These are phyloP conservation scores for Mesodorylaimus sp. DNA, from an alignment of 2,888 invertebrate genomes.

Conservation along the genomic window DNA sequence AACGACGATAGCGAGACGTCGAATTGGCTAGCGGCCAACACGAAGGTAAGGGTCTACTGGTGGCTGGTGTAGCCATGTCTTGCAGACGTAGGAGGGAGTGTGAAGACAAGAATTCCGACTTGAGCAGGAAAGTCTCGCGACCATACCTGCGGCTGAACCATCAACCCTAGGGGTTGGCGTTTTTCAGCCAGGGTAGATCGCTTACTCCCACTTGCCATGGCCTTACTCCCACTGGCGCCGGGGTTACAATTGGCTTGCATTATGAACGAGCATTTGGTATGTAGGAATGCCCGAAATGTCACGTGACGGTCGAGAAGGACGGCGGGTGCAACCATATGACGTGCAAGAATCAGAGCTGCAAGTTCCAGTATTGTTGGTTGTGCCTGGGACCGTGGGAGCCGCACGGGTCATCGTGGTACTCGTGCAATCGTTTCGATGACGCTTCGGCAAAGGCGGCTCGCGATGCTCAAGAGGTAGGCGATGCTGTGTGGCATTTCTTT, in stretches of 20 bases:
- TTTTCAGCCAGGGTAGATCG: no score
- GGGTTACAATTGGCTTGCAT: no score
- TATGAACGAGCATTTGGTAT: no score
- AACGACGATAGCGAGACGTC: slow-evolving; percentile 97
- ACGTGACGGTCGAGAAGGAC: slow-evolving; percentile 54
- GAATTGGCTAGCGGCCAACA: slow-evolving; percentile 98
- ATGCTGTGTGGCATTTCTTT: not conserved
- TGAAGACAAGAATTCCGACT: not conserved
- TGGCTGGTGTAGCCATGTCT: no score
- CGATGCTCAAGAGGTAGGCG: slow-evolving; percentile 68
- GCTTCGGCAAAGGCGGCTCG: slow-evolving; percentile 86
- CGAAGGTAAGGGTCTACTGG: slow-evolving; percentile 54
- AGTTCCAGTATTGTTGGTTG: slow-evolving; percentile 97
- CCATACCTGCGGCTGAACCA: no score
- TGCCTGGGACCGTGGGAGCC: slow-evolving; percentile 97
- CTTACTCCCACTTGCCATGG: no score
- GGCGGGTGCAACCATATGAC: slow-evolving; percentile 99
- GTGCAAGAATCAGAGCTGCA: slow-evolving; percentile 93
- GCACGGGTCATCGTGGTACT: slow-evolving; percentile 89
- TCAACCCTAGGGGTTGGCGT: no score
- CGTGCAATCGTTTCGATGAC: slow-evolving; percentile 86
- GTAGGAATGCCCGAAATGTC: slow-evolving; percentile 84
- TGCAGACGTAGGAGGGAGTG: no score
- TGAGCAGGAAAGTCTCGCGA: no score
- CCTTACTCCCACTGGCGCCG: no score